A percentile compares a stretch with the other conserved stretches of the same genome.
Evolutionary conservation across 2,888 invertebrate species (phyloP).

Genomic region (Vesta saturnalis): DNA sequence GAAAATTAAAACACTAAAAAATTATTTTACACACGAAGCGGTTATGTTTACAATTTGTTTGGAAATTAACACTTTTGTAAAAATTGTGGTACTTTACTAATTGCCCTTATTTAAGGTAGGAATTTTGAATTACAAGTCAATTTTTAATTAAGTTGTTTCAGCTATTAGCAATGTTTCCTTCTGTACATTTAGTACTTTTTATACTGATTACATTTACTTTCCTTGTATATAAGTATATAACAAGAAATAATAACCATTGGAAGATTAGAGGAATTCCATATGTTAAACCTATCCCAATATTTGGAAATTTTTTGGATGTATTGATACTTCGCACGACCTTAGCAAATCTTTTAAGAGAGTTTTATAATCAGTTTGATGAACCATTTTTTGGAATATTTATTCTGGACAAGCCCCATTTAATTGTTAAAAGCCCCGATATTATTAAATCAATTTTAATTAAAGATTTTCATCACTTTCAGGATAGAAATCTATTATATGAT

Average conservation of each 20-base stretch:
- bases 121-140: no score
- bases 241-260: conserved; percentile 56
- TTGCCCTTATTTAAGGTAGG: no score
- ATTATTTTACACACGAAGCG: no score
- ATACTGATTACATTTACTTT: neutral
- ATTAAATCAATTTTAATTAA: conserved; percentile 61
- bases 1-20: no score
- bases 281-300: conserved; percentile 52
- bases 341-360: conserved; percentile 47
- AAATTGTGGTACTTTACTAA: no score
- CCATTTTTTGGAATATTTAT: conserved; percentile 61
- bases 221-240: conserved; percentile 30
- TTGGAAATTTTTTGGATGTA: conserved; percentile 57
- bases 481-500: conserved; percentile 60
- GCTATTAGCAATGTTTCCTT: no score
- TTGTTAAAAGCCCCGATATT: conserved; percentile 60
- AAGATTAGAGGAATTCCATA: conserved; percentile 53
- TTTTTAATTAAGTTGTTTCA: no score
- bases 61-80: no score
- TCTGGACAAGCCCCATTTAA: conserved; percentile 60
- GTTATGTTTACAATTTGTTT: no score
- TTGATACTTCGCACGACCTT: conserved; percentile 49
- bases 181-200: no score
- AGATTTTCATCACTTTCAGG: conserved; percentile 62
- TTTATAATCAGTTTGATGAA: conserved; percentile 48